Conservation (phyloP, 1,140 invertebrate species). For the Drosophila punjabiensis region DNA sequence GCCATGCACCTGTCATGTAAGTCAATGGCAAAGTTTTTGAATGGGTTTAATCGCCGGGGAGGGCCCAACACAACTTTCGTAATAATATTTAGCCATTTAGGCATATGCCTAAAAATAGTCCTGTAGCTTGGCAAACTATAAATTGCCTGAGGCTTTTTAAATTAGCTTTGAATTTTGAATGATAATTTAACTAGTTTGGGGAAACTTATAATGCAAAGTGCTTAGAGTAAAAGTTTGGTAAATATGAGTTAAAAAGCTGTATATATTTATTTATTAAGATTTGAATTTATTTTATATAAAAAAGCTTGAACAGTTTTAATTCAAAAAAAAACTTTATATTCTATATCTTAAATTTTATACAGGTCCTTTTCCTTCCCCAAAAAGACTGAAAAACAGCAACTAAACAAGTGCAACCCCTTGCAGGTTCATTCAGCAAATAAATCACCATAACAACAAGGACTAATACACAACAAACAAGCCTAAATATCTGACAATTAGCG, state of each 20-base stretch:
- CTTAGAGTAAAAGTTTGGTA: not conserved
- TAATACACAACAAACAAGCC: conserved; percentile 45
- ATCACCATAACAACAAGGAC: conserved; percentile 65
- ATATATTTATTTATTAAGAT: not conserved
- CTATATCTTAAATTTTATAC: too few relatives aligned
- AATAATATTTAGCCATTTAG: conserved; percentile 76
- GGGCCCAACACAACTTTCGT: conserved; percentile 60
- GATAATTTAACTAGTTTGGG: not conserved
- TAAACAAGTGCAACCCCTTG: conserved; percentile 43
- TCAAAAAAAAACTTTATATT: too few relatives aligned
- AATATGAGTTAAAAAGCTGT: not conserved
- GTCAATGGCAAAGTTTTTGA: conserved; percentile 61
- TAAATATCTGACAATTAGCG: conserved; percentile 78
- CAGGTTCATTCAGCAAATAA: conserved; percentile 59
- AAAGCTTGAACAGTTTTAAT: not conserved
- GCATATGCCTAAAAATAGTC: conserved; percentile 10
- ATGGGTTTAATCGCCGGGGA: conserved; percentile 65
- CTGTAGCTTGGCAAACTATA: not conserved
- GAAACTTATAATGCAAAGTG: not conserved
- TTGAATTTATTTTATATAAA: not conserved
- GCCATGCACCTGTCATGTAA: conserved; percentile 67
- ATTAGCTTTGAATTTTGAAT: conserved; percentile 19
- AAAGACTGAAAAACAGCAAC: not conserved
- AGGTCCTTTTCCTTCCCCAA: too few relatives aligned
- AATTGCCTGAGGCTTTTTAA: not conserved